Evolutionary conservation across 2,113 vertebrate genomes (phyloP).

Genomic region (Scortum barcoo): DNA sequence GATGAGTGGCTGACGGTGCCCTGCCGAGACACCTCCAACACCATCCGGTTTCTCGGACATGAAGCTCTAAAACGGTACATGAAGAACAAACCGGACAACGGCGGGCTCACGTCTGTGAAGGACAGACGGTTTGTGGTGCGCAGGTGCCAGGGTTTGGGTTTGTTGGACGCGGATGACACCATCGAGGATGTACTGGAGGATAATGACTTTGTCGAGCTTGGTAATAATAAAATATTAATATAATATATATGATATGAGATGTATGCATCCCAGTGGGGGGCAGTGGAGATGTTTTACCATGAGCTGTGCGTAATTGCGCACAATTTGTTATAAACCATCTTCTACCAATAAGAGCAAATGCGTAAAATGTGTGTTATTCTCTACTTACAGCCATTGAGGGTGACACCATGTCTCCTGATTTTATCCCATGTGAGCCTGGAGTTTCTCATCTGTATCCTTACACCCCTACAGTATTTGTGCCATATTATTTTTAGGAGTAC

Average conservation of each 20-base stretch:
- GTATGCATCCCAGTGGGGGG: not conserved
- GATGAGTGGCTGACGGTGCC: constrained; percentile 97
- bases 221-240: constrained; percentile 81
- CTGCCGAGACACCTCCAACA: constrained; percentile 82
- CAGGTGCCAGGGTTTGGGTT: constrained; percentile 92
- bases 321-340: not conserved
- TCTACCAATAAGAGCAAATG: not conserved
- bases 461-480: not conserved
- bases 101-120: constrained; percentile 87
- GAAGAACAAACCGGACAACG: constrained; percentile 97
- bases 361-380: constrained; percentile 1
- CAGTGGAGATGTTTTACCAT: not conserved
- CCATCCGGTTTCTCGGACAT: constrained; percentile 89
- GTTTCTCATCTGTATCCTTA: constrained; percentile 96
- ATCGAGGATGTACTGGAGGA: constrained; percentile 93
- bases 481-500: too few species aligned
- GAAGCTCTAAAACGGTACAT: constrained; percentile 93
- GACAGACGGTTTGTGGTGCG: constrained; percentile 88
- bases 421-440: constrained; percentile 92
- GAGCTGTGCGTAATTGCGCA: constrained; percentile 33
- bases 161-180: constrained; percentile 91
- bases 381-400: constrained; percentile 91
- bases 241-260: too few species aligned
- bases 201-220: constrained; percentile 97
- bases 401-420: constrained; percentile 94